Conservation (phyloP, 2,888 invertebrate genomes). For the Hylaea fasciaria region DNA sequence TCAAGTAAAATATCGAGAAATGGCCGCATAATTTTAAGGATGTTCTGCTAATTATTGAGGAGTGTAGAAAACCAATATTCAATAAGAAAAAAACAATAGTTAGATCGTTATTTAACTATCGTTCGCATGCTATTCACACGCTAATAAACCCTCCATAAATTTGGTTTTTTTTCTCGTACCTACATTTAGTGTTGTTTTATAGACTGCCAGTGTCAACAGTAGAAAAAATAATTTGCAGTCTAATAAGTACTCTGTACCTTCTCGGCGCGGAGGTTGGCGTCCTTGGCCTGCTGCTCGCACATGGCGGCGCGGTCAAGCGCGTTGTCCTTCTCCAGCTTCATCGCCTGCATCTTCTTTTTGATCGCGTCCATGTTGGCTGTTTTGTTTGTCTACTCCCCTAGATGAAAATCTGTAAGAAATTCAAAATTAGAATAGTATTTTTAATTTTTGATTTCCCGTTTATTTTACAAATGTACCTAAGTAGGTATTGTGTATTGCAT, state of each 20-base stretch:
- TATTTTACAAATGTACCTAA: too few relatives aligned
- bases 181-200: too few relatives aligned
- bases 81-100: too few relatives aligned
- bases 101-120: too few relatives aligned
- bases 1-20: neutral
- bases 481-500: too few relatives aligned
- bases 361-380: slow-evolving; percentile 99
- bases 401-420: slow-evolving; percentile 66
- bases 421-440: neutral
- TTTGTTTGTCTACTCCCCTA: slow-evolving; percentile 76
- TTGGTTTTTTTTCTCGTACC: too few relatives aligned
- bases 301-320: slow-evolving; percentile 98
- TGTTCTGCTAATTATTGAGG: too few relatives aligned
- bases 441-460: neutral
- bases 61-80: too few relatives aligned
- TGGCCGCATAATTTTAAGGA: neutral
- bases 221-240: neutral
- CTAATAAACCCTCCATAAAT: too few relatives aligned
- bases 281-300: slow-evolving; percentile 98
- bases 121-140: too few relatives aligned
- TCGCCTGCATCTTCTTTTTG: slow-evolving; percentile 99
- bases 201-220: neutral
- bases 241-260: too few relatives aligned
- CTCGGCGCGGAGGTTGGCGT: slow-evolving; percentile 94
- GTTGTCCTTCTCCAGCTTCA: slow-evolving; percentile 99